Evolutionary conservation across 2,797 vertebrate genomes (phyloP).

Genomic region (Acropternis orthonyx): DNA sequence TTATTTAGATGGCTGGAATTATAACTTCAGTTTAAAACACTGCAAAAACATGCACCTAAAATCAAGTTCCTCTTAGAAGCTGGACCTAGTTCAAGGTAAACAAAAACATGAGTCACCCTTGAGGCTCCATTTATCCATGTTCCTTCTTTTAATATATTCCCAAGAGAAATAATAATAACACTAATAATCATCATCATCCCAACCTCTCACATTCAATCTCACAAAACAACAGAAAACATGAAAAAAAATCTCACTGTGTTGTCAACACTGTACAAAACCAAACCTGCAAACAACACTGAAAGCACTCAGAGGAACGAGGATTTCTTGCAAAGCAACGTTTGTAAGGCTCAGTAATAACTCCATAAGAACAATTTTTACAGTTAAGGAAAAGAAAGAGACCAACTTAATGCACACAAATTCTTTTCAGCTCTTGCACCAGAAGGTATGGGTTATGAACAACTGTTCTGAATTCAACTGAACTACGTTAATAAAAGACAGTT

Average conservation of each 20-base stretch:
- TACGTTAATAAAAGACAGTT: background rate
- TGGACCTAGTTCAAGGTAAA: constrained; percentile 54
- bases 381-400: background rate
- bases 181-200: background rate
- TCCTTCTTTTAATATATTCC: constrained; percentile 39
- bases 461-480: background rate
- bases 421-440: background rate
- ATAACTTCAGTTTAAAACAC: background rate
- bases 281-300: background rate
- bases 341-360: background rate
- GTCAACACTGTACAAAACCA: background rate
- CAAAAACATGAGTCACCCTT: constrained; percentile 46
- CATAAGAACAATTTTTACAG: background rate
- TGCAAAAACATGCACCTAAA: constrained; percentile 39
- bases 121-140: constrained; percentile 23
- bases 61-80: constrained; percentile 5
- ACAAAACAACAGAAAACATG: constrained; percentile 1
- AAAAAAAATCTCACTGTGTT: constrained; percentile 1
- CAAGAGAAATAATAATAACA: constrained; percentile 17
- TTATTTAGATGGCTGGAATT: background rate
- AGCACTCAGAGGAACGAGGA: background rate
- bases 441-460: background rate
- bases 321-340: background rate
- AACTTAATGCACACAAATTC: background rate
- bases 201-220: background rate